Evolutionary conservation across 2,113 vertebrate genomes (phyloP).

Genomic region (Pristiophorus japonicus): DNA sequence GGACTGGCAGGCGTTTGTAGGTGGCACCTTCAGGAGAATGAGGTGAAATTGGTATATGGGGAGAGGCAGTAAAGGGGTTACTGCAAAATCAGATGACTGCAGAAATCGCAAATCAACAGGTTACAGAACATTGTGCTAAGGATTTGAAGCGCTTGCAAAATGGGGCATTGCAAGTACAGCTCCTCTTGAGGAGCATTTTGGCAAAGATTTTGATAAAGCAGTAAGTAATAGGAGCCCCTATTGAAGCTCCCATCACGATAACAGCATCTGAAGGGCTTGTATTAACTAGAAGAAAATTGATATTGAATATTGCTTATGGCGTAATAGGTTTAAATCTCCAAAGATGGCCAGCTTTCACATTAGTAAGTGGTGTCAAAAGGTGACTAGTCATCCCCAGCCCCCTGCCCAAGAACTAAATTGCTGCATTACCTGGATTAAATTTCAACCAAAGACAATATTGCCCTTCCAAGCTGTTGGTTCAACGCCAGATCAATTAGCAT

Average conservation of each 20-base stretch:
- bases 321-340: slow-evolving; percentile 25
- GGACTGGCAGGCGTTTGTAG: not conserved
- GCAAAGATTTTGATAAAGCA: not conserved
- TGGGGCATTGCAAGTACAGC: not conserved
- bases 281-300: slow-evolving; percentile 37
- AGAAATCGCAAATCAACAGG: not conserved
- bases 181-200: not conserved
- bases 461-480: slow-evolving; percentile 31
- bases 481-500: slow-evolving; percentile 21
- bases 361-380: slow-evolving; percentile 34
- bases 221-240: not conserved
- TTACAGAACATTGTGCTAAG: not conserved
- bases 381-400: not conserved
- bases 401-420: not conserved
- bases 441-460: slow-evolving; percentile 26
- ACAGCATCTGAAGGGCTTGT: slow-evolving; percentile 30
- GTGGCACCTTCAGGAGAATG: not conserved
- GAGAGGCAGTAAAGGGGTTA: not conserved
- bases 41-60: not conserved
- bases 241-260: not conserved
- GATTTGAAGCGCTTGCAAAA: not conserved
- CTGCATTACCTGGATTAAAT: slow-evolving; percentile 25
- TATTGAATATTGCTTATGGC: slow-evolving; percentile 35
- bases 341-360: not conserved
- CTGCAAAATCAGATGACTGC: not conserved